Evolutionary conservation across 2,797 vertebrate genomes (phyloP).

Genomic region (Sebastes diploproa): DNA sequence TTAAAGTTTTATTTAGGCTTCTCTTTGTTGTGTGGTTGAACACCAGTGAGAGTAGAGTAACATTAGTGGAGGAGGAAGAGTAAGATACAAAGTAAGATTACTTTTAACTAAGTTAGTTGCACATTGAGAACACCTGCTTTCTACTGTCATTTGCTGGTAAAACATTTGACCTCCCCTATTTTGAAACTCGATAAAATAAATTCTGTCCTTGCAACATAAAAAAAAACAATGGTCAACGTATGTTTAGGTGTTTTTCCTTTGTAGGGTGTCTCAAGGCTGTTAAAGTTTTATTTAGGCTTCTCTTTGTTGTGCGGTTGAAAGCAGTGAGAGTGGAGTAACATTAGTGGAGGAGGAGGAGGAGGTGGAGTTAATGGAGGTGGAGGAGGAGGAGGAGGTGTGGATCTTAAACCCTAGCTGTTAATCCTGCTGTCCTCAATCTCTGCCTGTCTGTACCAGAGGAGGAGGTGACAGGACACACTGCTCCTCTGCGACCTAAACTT

Average conservation of each 20-base stretch:
- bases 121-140: neutral
- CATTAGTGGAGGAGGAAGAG: conserved; percentile 10
- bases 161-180: neutral
- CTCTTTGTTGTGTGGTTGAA: neutral
- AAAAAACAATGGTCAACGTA: neutral
- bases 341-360: conserved; percentile 18
- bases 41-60: conserved; percentile 13
- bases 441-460: conserved; percentile 34
- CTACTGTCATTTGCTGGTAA: neutral
- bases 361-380: neutral
- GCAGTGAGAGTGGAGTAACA: conserved; percentile 30
- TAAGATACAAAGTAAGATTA: too few relatives aligned
- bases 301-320: neutral
- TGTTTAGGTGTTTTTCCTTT: neutral
- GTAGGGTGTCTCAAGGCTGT: neutral
- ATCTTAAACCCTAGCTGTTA: conserved; percentile 68
- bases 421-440: conserved; percentile 80
- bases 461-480: conserved; percentile 34
- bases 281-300: neutral
- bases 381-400: conserved; percentile 33
- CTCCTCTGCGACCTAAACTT: conserved; percentile 24
- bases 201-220: neutral
- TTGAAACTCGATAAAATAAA: neutral
- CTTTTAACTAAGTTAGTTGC: neutral
- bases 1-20: neutral